These are phyloP conservation scores for Anastrepha ludens DNA, from an alignment of 1,140 invertebrate species.

Conservation along the genomic window DNA sequence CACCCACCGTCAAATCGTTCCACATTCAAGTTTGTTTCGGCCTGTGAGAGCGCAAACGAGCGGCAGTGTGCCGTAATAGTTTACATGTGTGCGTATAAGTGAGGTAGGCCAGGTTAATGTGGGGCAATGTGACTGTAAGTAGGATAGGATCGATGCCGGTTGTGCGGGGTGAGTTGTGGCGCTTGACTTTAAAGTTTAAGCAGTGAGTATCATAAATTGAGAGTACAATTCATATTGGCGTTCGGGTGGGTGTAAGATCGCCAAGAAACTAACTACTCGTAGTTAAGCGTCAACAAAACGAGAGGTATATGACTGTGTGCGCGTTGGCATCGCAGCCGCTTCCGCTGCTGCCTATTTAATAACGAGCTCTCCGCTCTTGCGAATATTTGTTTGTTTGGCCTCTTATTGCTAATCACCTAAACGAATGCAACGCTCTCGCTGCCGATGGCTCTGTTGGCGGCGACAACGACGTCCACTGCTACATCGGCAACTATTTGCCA, in stretches of 20 bases:
- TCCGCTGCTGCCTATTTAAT: background rate
- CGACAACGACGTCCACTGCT: background rate
- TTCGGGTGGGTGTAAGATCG: slow-evolving; percentile 24
- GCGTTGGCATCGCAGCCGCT: background rate
- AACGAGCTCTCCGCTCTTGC: background rate
- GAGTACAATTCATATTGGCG: background rate
- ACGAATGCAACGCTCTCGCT: background rate
- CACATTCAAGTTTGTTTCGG: background rate
- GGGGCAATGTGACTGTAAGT: slow-evolving; percentile 32
- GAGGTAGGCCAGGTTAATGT: slow-evolving; percentile 26
- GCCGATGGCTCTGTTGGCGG: background rate
- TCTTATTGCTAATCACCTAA: background rate
- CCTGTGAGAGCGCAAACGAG: slow-evolving; percentile 24
- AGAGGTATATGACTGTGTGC: background rate
- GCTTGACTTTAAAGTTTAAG: background rate
- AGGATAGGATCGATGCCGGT: background rate
- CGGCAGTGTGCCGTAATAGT: slow-evolving; percentile 43
- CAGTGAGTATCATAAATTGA: background rate
- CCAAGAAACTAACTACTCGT: background rate
- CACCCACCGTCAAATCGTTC: background rate
- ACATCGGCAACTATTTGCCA: slow-evolving; percentile 8
- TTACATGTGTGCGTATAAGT: slow-evolving; percentile 23
- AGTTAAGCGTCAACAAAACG: background rate
- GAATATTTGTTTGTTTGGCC: background rate
- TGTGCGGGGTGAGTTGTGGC: background rate